These are phyloP conservation scores for Pygoscelis adeliae DNA, from an alignment of 2,113 vertebrate genomes.

Conservation along the genomic window DNA sequence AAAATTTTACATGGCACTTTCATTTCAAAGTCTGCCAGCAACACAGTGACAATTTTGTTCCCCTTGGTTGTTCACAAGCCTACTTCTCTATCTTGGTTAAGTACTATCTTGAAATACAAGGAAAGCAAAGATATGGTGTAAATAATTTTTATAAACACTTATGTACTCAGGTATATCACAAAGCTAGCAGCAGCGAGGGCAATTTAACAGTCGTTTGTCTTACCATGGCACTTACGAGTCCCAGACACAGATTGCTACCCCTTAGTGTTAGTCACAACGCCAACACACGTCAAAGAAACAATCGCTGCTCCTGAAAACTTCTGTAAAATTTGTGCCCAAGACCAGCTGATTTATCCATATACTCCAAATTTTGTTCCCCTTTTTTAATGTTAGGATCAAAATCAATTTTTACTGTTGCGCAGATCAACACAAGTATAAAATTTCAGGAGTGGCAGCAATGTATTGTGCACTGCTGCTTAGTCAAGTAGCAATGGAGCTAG, in stretches of 20 bases:
- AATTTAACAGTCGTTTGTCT: not conserved
- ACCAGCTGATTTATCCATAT: not conserved
- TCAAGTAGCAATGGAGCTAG: not conserved
- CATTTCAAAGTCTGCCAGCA: not conserved
- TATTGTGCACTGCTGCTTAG: not conserved
- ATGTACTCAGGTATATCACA: not conserved
- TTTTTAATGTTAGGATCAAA: not conserved
- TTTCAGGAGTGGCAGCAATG: not conserved
- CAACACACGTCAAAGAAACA: not conserved
- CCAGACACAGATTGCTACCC: not conserved
- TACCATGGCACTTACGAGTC: not conserved
- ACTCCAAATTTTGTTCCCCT: not conserved
- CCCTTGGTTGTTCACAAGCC: not conserved
- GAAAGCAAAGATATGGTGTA: not conserved
- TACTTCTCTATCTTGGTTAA: not conserved
- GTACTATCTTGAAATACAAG: not conserved
- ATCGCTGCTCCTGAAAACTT: not conserved
- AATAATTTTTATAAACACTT: constrained; percentile 20
- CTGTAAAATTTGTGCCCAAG: not conserved
- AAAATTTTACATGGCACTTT: not conserved
- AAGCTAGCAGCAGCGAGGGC: not conserved
- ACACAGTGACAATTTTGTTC: not conserved
- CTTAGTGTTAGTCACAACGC: not conserved
- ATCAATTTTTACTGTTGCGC: not conserved
- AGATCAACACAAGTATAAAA: not conserved